phyloP scores from a whole-genome alignment of 1,140 invertebrate species.

The Aphelenchoides avenae region DNA sequence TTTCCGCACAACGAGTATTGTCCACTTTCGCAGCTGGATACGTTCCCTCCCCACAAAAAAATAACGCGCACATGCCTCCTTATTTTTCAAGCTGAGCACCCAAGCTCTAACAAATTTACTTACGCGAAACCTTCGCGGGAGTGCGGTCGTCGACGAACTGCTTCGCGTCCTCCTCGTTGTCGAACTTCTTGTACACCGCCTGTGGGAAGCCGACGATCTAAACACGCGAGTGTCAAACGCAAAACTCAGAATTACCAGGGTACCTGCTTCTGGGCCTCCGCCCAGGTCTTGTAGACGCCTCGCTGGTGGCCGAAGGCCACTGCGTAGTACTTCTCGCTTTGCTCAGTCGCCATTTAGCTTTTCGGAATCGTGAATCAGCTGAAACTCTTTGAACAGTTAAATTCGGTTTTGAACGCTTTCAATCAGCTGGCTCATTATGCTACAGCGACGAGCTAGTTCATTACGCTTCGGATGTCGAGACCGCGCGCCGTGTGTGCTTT shows the following conservation, averaged over 20 bases:
- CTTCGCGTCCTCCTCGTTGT: slow-evolving; percentile 65
- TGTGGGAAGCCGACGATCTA: slow-evolving; percentile 70
- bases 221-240: slow-evolving; percentile 1
- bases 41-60: no score
- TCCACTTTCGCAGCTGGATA: no score
- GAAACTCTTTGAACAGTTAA: neutral
- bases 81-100: no score
- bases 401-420: slow-evolving; percentile 2
- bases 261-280: slow-evolving; percentile 19
- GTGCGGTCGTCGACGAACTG: slow-evolving; percentile 33
- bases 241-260: neutral
- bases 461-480: no score
- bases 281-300: slow-evolving; percentile 60
- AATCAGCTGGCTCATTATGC: neutral
- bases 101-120: no score
- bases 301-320: slow-evolving; percentile 60
- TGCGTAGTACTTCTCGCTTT: slow-evolving; percentile 60
- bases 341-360: no score
- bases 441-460: neutral
- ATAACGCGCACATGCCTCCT: no score
- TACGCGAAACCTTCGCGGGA: no score
- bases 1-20: no score
- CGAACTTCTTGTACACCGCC: slow-evolving; percentile 75
- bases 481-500: no score
- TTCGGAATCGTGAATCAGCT: neutral